phyloP scores from a whole-genome alignment of 2,888 invertebrate species.

The Zelleria hepariella region DNA sequence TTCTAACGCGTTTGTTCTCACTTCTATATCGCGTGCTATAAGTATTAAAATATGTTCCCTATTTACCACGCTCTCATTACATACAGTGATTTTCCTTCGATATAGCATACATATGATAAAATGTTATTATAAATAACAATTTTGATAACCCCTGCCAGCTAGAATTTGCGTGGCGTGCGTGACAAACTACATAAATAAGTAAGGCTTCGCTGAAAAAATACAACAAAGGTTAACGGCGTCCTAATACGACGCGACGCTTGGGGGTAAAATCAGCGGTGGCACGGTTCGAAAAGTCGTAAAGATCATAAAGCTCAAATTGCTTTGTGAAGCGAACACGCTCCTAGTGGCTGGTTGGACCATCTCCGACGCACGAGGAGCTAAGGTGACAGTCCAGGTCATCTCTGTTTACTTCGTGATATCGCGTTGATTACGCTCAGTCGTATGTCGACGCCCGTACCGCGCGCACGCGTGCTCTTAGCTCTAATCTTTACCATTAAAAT shows the following conservation, averaged over 20 bases:
- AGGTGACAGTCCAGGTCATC: constrained; percentile 1
- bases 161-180: constrained; percentile 9
- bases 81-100: not conserved
- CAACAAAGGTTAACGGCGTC: not conserved
- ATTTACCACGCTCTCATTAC: not conserved
- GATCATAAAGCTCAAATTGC: not conserved
- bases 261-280: not conserved
- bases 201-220: constrained; percentile 17
- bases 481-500: not conserved
- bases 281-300: not conserved
- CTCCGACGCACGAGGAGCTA: not conserved
- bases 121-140: constrained; percentile 21
- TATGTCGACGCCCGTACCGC: not conserved
- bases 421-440: not conserved
- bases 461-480: not conserved
- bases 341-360: not conserved
- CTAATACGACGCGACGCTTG: not conserved
- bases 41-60: not conserved
- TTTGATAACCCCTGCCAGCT: constrained; percentile 35
- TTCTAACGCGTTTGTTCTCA: constrained; percentile 24
- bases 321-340: not conserved
- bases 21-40: constrained; percentile 25
- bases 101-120: no score
- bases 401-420: not conserved
- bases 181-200: no score